phyloP scores from a whole-genome alignment of 2,113 vertebrate genomes.

The Amblyornis subalaris region DNA sequence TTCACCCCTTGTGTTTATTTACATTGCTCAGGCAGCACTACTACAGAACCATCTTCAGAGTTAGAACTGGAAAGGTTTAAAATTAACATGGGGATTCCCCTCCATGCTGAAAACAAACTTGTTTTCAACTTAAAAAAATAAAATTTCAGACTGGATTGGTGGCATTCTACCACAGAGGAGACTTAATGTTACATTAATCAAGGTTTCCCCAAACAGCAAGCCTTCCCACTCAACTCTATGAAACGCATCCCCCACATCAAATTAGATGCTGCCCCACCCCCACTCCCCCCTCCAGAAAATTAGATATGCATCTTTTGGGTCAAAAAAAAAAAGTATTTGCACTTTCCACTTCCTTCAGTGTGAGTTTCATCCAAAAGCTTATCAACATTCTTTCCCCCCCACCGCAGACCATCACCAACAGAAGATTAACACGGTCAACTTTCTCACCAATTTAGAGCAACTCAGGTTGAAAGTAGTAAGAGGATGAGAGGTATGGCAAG shows the following conservation, averaged over 20 bases:
- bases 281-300: fast-evolving
- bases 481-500: neutral
- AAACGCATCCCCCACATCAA: neutral
- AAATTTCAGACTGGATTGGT: neutral
- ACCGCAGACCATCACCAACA: fast-evolving
- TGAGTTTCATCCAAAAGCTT: neutral
- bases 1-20: neutral
- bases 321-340: neutral
- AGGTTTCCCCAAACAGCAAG: neutral
- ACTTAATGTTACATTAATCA: neutral
- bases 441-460: neutral
- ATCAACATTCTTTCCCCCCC: neutral
- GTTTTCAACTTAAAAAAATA: neutral
- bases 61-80: conserved; percentile 36
- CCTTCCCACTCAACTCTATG: neutral
- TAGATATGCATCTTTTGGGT: neutral
- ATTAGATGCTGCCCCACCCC: neutral
- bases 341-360: neutral
- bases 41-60: neutral
- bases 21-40: neutral
- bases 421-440: fast-evolving
- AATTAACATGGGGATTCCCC: conserved; percentile 38
- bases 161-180: neutral
- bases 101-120: neutral
- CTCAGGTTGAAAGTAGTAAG: neutral